Evolutionary conservation across 2,113 vertebrate genomes (phyloP), one percentile per base, ranked within the genome.

Genomic region (Ginglymostoma cirratum): DNA sequence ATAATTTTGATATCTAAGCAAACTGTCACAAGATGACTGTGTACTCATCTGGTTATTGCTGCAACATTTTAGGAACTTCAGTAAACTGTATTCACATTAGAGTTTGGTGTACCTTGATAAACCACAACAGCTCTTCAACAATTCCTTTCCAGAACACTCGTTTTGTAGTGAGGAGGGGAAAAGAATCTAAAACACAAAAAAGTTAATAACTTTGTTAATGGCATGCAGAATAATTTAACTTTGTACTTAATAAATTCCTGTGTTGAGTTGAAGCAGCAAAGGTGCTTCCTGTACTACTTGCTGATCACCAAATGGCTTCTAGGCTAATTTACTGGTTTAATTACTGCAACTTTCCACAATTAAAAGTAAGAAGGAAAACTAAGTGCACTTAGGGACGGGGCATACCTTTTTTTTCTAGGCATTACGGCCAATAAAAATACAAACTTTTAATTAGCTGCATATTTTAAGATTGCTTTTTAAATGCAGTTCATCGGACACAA

Each of bases 91-190:
- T 61, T 15, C 8, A 61, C 23, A 34, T 27, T 65, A 17, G n/a
- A 52, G 27, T 61, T 61, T 61, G 52, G 45, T 23, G 96, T 97
- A 99, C 99, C 98, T 99, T 99, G 96, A 99, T 98, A 97, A 99
- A 99, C 99, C 99, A 99, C 95, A 99, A 97, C 96, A 99, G 96
- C 96, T 99, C 99, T 97, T 99, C 98, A 96, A 99, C 97, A 92
- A 99, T 98, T 65, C 98, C 99, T 96, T 98, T 99, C 99, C 99
- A 99, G 97, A 99, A 99, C 0, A 99, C 98, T 67, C 96, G 98
- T 97, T 99, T 99, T 3, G 99, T 99, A 0, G 99, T 99, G 95
- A 99, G 97, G 97, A 99, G 96, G 0, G 99, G 99, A 97, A 99
- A 99, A 97, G 98, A 98, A 97, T 98, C 99, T 99, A 97, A 30